These are phyloP conservation scores for Chrysemys picta DNA, from an alignment of 2,113 vertebrate species.

Conservation along the genomic window DNA sequence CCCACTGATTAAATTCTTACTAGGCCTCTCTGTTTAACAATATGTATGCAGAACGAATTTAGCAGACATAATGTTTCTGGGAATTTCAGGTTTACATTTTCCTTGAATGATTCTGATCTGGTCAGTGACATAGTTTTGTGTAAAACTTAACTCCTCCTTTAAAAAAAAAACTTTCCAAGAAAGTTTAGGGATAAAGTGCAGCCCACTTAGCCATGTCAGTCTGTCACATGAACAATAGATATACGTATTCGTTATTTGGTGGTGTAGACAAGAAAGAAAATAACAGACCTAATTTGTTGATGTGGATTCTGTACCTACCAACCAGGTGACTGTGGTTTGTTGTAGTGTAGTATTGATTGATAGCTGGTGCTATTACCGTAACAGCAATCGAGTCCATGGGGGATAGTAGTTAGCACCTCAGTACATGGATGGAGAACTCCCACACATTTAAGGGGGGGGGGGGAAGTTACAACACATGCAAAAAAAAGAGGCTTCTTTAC, in stretches of 20 bases:
- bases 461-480: background rate
- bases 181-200: background rate
- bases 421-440: background rate
- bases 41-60: too few relatives aligned
- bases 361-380: background rate
- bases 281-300: fast-evolving
- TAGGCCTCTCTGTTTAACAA: too few relatives aligned
- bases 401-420: too few relatives aligned
- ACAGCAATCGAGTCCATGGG: too few relatives aligned
- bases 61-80: too few relatives aligned
- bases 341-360: background rate
- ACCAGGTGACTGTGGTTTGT: background rate
- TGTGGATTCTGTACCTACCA: background rate
- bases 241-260: background rate
- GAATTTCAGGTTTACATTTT: background rate
- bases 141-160: fast-evolving
- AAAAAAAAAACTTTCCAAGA: too few relatives aligned
- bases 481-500: background rate
- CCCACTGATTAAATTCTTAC: too few relatives aligned
- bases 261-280: fast-evolving
- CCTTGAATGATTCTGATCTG: fast-evolving
- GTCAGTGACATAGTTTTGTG: background rate
- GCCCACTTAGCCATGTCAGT: background rate
- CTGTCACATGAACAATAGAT: too few relatives aligned
- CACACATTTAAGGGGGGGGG: background rate